A percentile compares a stretch with the other conserved stretches of the same genome.
phyloP scores from a whole-genome alignment of 2,888 invertebrate species.

The Blastobasis lacticolella region DNA sequence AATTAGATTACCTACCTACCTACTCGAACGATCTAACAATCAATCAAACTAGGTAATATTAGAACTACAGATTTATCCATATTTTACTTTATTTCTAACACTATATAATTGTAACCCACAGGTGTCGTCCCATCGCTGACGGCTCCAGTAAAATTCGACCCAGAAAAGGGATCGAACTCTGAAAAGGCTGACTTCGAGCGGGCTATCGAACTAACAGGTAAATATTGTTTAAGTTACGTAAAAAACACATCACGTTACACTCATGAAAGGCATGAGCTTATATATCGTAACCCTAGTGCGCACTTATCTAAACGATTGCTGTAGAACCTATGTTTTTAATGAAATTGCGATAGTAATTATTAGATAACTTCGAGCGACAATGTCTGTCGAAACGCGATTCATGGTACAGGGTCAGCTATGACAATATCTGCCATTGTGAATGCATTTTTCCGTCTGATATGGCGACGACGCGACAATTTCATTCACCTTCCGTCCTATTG shows the following conservation, averaged over 20 bases:
- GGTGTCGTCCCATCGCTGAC: slow-evolving; percentile 72
- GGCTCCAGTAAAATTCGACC: slow-evolving; percentile 74
- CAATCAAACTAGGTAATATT: no score
- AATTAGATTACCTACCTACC: no score
- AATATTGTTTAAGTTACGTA: slow-evolving; percentile 15
- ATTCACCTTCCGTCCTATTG: not conserved
- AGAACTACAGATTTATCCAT: not conserved
- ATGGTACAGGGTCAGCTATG: no score
- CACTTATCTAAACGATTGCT: no score
- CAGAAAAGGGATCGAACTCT: slow-evolving; percentile 76
- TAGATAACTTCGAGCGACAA: no score
- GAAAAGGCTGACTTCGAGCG: slow-evolving; percentile 90
- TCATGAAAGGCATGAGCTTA: no score
- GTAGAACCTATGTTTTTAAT: not conserved
- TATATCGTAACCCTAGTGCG: no score
- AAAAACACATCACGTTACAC: no score
- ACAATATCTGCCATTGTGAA: no score
- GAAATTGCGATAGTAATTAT: no score
- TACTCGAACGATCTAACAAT: no score
- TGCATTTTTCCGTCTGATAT: not conserved
- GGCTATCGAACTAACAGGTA: slow-evolving; percentile 89
- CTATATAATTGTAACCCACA: slow-evolving; percentile 21
- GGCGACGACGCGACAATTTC: not conserved
- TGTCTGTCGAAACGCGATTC: not conserved
- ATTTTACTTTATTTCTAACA: not conserved